Percentiles rank a stretch among this genome's conserved stretches.
Evolutionary conservation across 2,113 vertebrate species (phyloP).

Genomic region (Protomyctophum bolini): DNA sequence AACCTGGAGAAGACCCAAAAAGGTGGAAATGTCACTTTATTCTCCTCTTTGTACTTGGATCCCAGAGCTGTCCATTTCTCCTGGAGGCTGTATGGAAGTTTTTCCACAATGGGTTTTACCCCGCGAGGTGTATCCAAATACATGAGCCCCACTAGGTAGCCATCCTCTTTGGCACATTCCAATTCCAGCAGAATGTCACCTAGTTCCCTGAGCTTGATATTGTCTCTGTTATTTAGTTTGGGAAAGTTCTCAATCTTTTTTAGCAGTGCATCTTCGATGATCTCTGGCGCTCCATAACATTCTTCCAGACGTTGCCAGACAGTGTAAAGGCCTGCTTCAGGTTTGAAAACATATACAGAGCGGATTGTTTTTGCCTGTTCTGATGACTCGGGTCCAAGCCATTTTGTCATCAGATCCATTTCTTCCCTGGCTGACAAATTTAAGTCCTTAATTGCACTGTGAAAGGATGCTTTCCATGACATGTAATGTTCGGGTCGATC

Average conservation of each 20-base stretch:
- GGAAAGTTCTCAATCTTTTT: conserved; percentile 26
- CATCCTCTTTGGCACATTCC: conserved; percentile 10
- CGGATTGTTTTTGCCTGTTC: no score
- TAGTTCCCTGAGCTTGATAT: conserved; percentile 8
- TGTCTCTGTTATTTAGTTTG: conserved; percentile 22
- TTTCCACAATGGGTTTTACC: conserved; percentile 32
- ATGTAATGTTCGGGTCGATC: no score
- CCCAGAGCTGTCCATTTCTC: conserved; percentile 24
- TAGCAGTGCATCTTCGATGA: conserved; percentile 23
- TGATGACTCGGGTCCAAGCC: conserved; percentile 9
- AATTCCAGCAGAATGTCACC: conserved; percentile 13
- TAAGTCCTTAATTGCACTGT: neutral
- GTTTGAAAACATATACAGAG: no score
- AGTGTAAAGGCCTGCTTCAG: no score
- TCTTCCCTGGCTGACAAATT: conserved; percentile 3
- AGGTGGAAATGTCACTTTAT: no score
- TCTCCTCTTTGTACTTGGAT: no score
- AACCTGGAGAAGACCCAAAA: no score
- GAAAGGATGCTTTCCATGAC: conserved; percentile 4
- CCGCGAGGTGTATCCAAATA: conserved; percentile 33
- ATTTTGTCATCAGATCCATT: conserved; percentile 8
- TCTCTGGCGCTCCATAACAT: no score
- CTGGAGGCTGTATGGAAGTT: conserved; percentile 22
- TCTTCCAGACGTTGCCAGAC: no score
- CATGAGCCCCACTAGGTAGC: conserved; percentile 3